Percentiles rank a stretch among this genome's conserved stretches.
phyloP scores from a whole-genome alignment of 2,888 invertebrate genomes.

The Watsonalla cultraria region DNA sequence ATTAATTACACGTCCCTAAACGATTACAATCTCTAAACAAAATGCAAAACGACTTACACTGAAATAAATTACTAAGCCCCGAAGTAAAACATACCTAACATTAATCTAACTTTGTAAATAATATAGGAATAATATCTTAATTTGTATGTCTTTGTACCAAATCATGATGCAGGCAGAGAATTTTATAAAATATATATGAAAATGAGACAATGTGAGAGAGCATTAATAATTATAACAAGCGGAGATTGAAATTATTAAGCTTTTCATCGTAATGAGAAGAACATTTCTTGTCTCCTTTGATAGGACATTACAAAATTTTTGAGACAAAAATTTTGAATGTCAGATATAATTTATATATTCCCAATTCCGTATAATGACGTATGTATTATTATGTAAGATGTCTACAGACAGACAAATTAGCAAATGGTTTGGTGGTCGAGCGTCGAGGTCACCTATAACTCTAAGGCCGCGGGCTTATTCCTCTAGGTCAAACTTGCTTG shows the following conservation, averaged over 20 bases:
- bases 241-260: conserved; percentile 50
- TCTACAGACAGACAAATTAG: no score
- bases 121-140: conserved; percentile 68
- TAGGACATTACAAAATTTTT: conserved; percentile 67
- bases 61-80: conserved; percentile 66
- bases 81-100: conserved; percentile 38
- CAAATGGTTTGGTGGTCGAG: no score
- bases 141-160: conserved; percentile 77
- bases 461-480: no score
- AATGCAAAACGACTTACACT: conserved; percentile 64
- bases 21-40: conserved; percentile 56
- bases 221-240: conserved; percentile 24
- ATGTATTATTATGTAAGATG: no score
- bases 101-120: conserved; percentile 64
- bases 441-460: no score
- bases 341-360: conserved; percentile 20
- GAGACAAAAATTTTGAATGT: conserved; percentile 63
- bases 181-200: conserved; percentile 46
- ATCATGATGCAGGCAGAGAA: conserved; percentile 49
- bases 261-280: conserved; percentile 63
- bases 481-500: no score
- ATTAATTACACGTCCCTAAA: conserved; percentile 55
- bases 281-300: conserved; percentile 44
- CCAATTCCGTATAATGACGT: not conserved
- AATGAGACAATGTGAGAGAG: conserved; percentile 49